Evolutionary conservation across 2,113 vertebrate genomes (phyloP), one percentile per base, ranked within the genome.

Genomic region (Sinocyclocheilus anophthalmus): DNA sequence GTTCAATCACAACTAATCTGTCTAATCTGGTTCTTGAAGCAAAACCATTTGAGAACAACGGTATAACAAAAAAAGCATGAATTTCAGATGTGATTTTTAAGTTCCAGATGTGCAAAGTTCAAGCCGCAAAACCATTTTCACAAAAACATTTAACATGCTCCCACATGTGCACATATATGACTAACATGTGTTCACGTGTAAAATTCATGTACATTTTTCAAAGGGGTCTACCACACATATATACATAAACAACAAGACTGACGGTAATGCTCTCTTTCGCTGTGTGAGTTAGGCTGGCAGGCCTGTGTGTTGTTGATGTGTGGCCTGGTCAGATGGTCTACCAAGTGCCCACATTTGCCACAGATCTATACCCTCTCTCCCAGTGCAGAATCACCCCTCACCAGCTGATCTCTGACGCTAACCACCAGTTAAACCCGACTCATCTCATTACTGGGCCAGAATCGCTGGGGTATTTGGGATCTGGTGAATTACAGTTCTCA

Each of bases 131-230:
- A n/a, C 72, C 42, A 75, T 48, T 48, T 48, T 45, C 67, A 39
- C 24, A 75, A 48, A 75, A 7, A 48, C 39, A 75, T 24, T 75
- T 1, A 75, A 75, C 72, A 48, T 75, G 63, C 24, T 26, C 63
- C 24, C 63, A 65, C 63, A 30, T 65, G 63, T 65, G 72, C 72
- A 24, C 72, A 48, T 75, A 75, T 75, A 75, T 48, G 10, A 48
- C 42, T 48, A 75, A 48, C 72, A 48, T 75, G 72, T 75, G 72
- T 75, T 75, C 42, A 45, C 72, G 16, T 75, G 72, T 75, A 75
- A 75, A 48, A 48, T 75, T 75, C 72, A 75, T 48, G 72, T 75
- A 42, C 70, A 73, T 73, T 73, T 73, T 73, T 39, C 70, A 73
- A 5, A 42, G n/a, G 37, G 18, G 37, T n/a, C 37, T 42, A 39